phyloP scores from a whole-genome alignment of 2,888 invertebrate genomes.

The Tiliacea citrago region DNA sequence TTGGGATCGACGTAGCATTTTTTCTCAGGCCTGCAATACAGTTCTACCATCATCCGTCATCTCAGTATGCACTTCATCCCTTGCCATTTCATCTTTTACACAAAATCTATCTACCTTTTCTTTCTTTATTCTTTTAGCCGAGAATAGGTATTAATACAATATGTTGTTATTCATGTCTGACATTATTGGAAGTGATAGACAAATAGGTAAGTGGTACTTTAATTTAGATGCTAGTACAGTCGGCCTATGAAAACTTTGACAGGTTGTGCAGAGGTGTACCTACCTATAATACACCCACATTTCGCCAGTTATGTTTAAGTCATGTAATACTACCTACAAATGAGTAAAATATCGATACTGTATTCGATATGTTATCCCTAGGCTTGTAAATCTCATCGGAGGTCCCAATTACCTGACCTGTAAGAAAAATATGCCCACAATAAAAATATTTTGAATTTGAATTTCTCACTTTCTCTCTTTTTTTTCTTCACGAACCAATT shows the following conservation, averaged over 20 bases:
- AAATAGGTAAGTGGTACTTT: slow-evolving; percentile 53
- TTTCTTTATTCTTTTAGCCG: not conserved
- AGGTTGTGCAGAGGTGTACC: no score
- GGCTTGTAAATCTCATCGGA: slow-evolving; percentile 5
- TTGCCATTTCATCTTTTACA: not conserved
- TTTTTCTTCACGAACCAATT: slow-evolving; percentile 40
- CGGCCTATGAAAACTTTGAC: accelerated
- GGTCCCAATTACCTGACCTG: no score
- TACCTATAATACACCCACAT: no score
- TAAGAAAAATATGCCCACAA: no score
- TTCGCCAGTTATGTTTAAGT: no score
- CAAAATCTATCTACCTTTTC: not conserved
- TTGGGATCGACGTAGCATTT: not conserved
- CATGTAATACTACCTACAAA: not conserved
- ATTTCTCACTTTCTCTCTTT: no score
- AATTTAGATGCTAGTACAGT: slow-evolving; percentile 10
- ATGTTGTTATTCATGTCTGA: slow-evolving; percentile 54
- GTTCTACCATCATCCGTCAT: not conserved
- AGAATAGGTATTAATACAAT: slow-evolving; percentile 41
- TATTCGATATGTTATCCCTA: not conserved
- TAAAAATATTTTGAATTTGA: no score
- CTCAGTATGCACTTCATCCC: not conserved
- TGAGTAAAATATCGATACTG: slow-evolving; percentile 4
- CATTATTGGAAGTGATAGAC: slow-evolving; percentile 51
- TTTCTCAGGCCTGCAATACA: not conserved